These are phyloP conservation scores for Ophthalmolycus amberensis DNA, from an alignment of 2,113 vertebrate species.

Conservation along the genomic window DNA sequence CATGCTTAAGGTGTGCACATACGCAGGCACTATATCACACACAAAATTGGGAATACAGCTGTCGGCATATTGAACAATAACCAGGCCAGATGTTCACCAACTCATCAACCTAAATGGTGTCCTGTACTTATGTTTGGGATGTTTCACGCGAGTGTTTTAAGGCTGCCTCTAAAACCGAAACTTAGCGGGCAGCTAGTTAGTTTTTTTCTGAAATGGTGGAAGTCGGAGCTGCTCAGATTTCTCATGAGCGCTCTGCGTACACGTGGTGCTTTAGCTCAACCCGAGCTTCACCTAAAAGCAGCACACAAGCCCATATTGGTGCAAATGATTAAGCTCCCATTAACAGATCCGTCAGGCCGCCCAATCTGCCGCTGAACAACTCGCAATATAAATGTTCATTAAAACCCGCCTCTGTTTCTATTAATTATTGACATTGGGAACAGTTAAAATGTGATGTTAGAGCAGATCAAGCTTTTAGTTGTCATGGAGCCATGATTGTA, in stretches of 20 bases:
- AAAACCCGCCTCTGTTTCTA: not conserved
- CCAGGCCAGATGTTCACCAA: conserved; percentile 16
- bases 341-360: not conserved
- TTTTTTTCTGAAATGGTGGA: not conserved
- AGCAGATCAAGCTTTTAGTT: not conserved
- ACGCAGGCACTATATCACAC: not conserved
- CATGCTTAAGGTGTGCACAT: not conserved
- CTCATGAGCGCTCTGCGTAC: not conserved
- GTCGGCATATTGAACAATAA: not conserved
- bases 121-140: not conserved
- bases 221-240: not conserved
- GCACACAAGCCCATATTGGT: not conserved
- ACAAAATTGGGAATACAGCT: not conserved
- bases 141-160: not conserved
- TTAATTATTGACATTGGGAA: not conserved
- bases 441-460: not conserved
- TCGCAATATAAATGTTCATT: not conserved
- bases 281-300: not conserved
- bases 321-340: not conserved
- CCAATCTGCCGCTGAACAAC: not conserved
- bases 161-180: not conserved
- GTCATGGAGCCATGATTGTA: not conserved
- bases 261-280: not conserved
- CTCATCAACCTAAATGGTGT: not conserved
- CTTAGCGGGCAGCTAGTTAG: not conserved